phyloP scores from a whole-genome alignment of 2,113 vertebrate genomes.

The Cettia cetti region DNA sequence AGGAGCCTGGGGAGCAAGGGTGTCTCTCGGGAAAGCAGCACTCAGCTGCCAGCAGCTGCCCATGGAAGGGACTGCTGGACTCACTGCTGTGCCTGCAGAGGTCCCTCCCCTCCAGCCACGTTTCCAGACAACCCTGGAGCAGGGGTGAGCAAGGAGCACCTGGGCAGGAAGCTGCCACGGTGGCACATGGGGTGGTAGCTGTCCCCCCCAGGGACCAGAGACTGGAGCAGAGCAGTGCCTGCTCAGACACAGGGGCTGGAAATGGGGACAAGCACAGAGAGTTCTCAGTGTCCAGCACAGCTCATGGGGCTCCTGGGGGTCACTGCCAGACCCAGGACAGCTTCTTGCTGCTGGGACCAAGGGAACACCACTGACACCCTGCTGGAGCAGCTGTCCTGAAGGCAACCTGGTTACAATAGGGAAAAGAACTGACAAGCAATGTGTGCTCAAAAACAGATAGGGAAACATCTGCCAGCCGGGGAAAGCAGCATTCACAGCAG shows the following conservation, averaged over 20 bases:
- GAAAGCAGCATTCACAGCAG: neutral
- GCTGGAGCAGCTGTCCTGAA: neutral
- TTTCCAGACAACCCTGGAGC: constrained; percentile 75
- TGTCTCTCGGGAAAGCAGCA: neutral
- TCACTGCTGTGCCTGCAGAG: neutral
- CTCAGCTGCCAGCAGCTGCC: neutral
- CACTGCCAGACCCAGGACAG: neutral
- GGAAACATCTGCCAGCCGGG: neutral
- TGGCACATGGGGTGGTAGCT: neutral
- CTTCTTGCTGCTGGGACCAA: neutral
- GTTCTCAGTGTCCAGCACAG: neutral
- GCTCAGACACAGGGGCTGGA: neutral
- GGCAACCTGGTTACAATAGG: rapidly evolving
- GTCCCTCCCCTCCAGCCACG: constrained; percentile 65
- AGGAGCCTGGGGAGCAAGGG: neutral
- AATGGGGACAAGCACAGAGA: neutral
- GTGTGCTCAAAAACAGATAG: neutral
- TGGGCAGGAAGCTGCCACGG: constrained; percentile 10
- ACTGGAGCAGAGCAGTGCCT: neutral
- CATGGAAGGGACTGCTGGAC: neutral
- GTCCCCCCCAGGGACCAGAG: neutral
- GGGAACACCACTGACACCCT: neutral
- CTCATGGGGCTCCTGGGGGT: neutral
- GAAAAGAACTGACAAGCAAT: neutral
- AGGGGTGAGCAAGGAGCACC: neutral